phyloP scores from a whole-genome alignment of 2,113 vertebrate species.

The Muscicapa adusta region DNA sequence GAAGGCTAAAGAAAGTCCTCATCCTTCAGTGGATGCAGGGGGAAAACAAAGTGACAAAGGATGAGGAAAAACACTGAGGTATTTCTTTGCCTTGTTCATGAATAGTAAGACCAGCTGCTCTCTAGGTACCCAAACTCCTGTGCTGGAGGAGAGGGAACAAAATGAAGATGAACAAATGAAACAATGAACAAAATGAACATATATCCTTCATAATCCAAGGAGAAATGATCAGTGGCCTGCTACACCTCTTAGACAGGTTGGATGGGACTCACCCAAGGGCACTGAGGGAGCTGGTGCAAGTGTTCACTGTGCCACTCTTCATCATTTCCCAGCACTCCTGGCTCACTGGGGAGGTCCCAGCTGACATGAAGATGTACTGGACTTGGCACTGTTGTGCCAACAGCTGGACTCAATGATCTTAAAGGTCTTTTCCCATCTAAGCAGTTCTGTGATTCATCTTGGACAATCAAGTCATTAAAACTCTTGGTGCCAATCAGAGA shows the following conservation, averaged over 20 bases:
- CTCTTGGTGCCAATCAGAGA: neutral
- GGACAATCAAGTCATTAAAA: neutral
- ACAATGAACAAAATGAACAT: too few species aligned
- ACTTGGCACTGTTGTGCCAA: neutral
- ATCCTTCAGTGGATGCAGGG: neutral
- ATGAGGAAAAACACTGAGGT: neutral
- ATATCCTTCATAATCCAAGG: neutral
- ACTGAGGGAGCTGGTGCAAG: neutral
- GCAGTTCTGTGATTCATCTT: neutral
- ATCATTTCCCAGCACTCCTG: neutral
- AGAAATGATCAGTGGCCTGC: neutral
- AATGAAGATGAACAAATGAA: neutral
- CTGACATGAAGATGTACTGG: too few species aligned
- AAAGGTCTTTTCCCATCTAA: neutral
- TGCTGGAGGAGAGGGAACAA: neutral
- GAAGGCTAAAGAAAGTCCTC: neutral
- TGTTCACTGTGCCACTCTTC: accelerated
- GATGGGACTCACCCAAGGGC: neutral
- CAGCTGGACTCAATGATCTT: accelerated
- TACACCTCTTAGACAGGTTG: neutral
- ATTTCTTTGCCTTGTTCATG: neutral
- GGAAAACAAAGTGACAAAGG: neutral
- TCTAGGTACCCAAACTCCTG: neutral
- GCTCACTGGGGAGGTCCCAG: neutral
- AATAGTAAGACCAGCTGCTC: neutral